A percentile compares a stretch with the other conserved stretches of the same genome.
These are phyloP conservation scores for Harpagifer antarcticus DNA, from an alignment of 2,797 vertebrate genomes.

Conservation along the genomic window DNA sequence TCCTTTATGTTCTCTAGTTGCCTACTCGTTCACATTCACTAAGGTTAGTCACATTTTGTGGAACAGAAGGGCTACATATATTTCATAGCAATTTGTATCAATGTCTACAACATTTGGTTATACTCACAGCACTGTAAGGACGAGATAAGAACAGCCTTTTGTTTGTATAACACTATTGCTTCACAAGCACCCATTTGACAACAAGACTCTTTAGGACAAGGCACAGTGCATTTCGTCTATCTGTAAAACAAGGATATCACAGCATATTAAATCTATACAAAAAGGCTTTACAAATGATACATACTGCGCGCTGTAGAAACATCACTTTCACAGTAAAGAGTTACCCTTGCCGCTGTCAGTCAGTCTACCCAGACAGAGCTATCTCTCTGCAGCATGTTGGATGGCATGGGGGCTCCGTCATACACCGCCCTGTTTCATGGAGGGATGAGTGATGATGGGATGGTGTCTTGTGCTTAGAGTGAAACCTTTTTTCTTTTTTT, in stretches of 20 bases:
- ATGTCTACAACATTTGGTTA: slow-evolving; percentile 79
- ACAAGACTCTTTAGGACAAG: slow-evolving; percentile 81
- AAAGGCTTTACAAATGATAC: slow-evolving; percentile 74
- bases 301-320: slow-evolving; percentile 59
- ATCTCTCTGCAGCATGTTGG: slow-evolving; percentile 58
- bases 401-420: slow-evolving; percentile 36
- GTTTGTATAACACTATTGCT: slow-evolving; percentile 77
- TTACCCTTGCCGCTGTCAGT: slow-evolving; percentile 39
- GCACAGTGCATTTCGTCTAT: slow-evolving; percentile 82
- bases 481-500: background rate
- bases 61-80: slow-evolving; percentile 74
- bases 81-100: slow-evolving; percentile 61
- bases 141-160: slow-evolving; percentile 78
- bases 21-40: slow-evolving; percentile 78
- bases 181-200: slow-evolving; percentile 82
- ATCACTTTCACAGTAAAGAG: slow-evolving; percentile 66
- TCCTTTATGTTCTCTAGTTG: slow-evolving; percentile 79
- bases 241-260: slow-evolving; percentile 74
- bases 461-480: slow-evolving; percentile 52
- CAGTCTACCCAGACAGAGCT: slow-evolving; percentile 43
- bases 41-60: slow-evolving; percentile 77
- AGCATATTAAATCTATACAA: slow-evolving; percentile 81
- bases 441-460: slow-evolving; percentile 43
- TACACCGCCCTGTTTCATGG: slow-evolving; percentile 38
- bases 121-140: slow-evolving; percentile 85